Evolutionary conservation across 53 echinoderm and acorn worm species (phyloP), one percentile per base, ranked within the genome.

Genomic region (Crossaster papposus): DNA sequence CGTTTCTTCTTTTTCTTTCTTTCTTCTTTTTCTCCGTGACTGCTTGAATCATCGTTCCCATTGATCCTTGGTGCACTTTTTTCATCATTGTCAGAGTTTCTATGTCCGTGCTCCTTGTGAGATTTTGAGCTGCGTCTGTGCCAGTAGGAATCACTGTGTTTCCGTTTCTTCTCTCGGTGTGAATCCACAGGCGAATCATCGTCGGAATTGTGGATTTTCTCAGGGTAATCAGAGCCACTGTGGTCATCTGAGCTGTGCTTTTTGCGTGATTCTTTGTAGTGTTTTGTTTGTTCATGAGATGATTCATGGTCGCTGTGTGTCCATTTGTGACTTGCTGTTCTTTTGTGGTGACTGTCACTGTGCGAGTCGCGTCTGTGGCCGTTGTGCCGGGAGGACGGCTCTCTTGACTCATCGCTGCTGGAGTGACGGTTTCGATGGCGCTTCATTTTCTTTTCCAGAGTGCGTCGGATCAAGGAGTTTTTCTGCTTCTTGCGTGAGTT

Each of bases 1-100:
- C 91, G 88, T 37, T 95, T 95, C 90, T 93, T 90, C 82, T 94
- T 94, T 53, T 92, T 94, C 54, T 90, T 87, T 81, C 92, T 90
- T 79, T 94, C 92, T 53, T 92, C 92, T 37, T 90, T 87, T 81
- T 83, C 85, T 0, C 82, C 23, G 38, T 65, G 65, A 68, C 58
- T 30, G 58, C 29, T 55, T 30, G 62, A 30, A 9, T 54, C 62
- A 24, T 55, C 65, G 36, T 77, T 58, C 29, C 35, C 76, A 18
- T 76, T 87, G 36, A 37, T 13, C 22, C 58, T 13, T 9, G 17
- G 54, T 29, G 30, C 31, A 15, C 2, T 26, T 32, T 63, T 36
- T 3, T 34, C 30, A 23, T 64, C 76, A 58, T 32, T 36, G 4
- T n/a, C 44, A 0, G 54, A 70, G 8, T 77, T 63, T 62, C 28